phyloP scores from a whole-genome alignment of 2,797 vertebrate genomes.

The Propithecus deckenii region DNA sequence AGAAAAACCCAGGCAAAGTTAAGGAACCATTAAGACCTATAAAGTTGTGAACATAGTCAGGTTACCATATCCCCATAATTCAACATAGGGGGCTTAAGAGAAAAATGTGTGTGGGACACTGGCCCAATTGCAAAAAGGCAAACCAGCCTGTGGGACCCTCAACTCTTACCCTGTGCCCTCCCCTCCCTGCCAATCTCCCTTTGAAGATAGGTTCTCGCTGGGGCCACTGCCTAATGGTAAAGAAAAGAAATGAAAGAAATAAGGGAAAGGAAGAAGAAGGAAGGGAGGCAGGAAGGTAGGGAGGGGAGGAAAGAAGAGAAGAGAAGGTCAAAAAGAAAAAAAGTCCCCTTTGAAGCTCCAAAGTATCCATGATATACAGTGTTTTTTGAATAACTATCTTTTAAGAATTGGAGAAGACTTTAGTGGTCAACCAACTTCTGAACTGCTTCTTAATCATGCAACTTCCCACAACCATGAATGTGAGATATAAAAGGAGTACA shows the following conservation, averaged over 20 bases:
- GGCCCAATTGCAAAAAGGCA: background rate
- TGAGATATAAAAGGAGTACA: background rate
- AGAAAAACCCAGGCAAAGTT: background rate
- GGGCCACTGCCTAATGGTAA: background rate
- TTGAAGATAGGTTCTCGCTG: background rate
- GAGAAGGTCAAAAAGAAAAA: no score
- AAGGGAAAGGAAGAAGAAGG: background rate
- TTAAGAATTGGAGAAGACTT: background rate
- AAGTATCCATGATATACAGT: background rate
- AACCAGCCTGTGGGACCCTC: background rate
- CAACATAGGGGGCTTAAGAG: background rate
- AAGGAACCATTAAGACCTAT: background rate
- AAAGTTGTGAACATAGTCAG: background rate
- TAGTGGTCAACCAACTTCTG: background rate
- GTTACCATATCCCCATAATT: background rate
- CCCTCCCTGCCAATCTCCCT: background rate
- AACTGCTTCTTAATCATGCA: background rate
- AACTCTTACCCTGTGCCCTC: background rate
- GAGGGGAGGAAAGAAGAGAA: background rate
- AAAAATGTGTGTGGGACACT: background rate
- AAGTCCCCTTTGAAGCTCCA: background rate
- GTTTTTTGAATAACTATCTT: slow-evolving; percentile 26
- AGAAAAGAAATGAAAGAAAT: background rate
- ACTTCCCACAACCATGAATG: background rate
- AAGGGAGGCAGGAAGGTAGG: background rate